Base-by-base conservation (phyloP, 2,113 vertebrate species). In the Marmota monax region DNA sequence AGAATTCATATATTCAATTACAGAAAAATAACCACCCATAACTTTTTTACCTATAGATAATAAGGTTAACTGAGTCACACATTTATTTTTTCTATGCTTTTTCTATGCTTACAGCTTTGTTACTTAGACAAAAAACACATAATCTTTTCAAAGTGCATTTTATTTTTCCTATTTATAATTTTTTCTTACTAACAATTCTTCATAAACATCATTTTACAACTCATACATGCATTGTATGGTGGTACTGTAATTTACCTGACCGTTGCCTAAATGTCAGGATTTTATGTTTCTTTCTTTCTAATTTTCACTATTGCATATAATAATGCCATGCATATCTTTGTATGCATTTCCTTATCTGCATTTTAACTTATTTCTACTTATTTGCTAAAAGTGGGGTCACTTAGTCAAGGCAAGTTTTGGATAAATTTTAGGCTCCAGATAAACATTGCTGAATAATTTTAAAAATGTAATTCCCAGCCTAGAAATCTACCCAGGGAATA, bases 261-360 rank as follows among this genome's bases (percentile, higher is more conserved):
- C 13, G 14, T 67, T 85, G 51, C n/a, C 16, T 69, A 77, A 56
- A 45, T 63, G 32, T 70, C 80, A 53, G 18, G 63, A 58, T 94
- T 85, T 63, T 84, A 48, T 78, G 8, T 22, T 85, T 84, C 1
- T 73, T 95, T 73, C 1, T 73, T 95, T 74, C 29, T 29, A 77
- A 6, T 58, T 90, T 95, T 89, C 58, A 39, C 48, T 82, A 25
- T 77, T 88, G 45, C 29, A 51, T 82, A 88, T 88, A 56, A 91
- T 74, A 45, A 89, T 13, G 10, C 22, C 37, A 53, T 39, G 86
- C 90, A n/a, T 76, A n/a, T 88, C 12, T 91, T 92, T 51, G 25
- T 29, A 53, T 8, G 1, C 14, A 8, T 20, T 72, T 22, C 32
- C 63, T 51, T 80, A 72, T 95, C 25, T 93, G 37, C 16, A 93